Evolutionary conservation across 2,113 vertebrate species (phyloP).

Genomic region (Nycticebus coucang): DNA sequence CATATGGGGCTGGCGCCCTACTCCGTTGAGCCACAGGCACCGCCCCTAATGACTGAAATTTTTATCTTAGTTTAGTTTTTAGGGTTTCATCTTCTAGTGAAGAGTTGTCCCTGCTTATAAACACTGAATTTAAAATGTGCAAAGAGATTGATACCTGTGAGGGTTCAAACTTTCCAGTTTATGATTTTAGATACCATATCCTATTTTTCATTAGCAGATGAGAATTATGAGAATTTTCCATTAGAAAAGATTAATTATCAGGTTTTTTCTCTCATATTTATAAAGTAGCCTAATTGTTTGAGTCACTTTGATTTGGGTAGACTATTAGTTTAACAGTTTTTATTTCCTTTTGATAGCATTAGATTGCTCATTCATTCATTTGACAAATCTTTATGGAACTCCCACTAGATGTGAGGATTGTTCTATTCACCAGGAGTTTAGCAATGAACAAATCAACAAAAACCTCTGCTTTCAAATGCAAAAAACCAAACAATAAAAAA

Average conservation of each 20-base stretch:
- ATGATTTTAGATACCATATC: not conserved
- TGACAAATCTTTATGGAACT: slow-evolving; percentile 8
- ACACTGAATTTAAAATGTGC: not conserved
- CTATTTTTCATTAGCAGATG: not conserved
- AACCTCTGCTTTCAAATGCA: not conserved
- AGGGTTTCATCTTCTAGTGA: not conserved
- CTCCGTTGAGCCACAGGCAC: no score
- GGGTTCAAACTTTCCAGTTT: not conserved
- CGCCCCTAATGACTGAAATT: not conserved
- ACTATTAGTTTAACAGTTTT: slow-evolving; percentile 14
- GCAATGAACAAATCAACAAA: slow-evolving; percentile 12
- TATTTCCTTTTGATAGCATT: slow-evolving; percentile 12
- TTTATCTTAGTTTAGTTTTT: not conserved
- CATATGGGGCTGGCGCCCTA: no score
- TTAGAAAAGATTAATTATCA: not conserved
- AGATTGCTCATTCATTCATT: slow-evolving; percentile 1
- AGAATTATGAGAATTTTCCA: slow-evolving; percentile 1
- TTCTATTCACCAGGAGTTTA: not conserved
- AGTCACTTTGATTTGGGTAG: not conserved
- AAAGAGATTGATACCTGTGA: not conserved
- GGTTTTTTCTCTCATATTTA: not conserved
- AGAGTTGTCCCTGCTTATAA: not conserved
- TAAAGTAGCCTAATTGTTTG: slow-evolving; percentile 13
- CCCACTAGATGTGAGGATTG: not conserved
- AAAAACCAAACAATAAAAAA: not conserved